Percentiles rank a stretch among this genome's conserved stretches.
Evolutionary conservation across 2,113 vertebrate species (phyloP).

Genomic region (Penelope pileata): DNA sequence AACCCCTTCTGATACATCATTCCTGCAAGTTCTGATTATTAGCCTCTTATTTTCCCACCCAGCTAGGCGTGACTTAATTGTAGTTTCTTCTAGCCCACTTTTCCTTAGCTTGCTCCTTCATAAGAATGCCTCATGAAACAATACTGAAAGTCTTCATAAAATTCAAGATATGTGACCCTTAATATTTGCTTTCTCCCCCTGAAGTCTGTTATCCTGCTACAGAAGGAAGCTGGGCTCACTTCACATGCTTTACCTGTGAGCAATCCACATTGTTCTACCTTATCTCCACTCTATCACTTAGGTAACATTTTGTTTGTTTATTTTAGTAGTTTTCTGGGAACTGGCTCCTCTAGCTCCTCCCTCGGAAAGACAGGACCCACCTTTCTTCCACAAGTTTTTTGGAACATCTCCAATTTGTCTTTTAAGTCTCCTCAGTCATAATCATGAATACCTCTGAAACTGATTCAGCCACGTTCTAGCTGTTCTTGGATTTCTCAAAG

Average conservation of each 20-base stretch:
- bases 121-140: neutral
- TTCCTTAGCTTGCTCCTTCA: neutral
- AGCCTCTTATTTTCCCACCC: neutral
- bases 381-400: neutral
- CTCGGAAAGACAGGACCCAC: neutral
- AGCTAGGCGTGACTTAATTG: neutral
- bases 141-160: neutral
- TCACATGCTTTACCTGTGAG: neutral
- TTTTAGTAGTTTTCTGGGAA: neutral
- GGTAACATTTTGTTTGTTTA: neutral
- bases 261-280: neutral
- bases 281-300: neutral
- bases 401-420: neutral
- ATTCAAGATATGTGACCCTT: neutral
- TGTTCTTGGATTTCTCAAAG: too few relatives aligned
- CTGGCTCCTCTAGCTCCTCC: neutral
- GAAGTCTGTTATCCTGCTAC: neutral
- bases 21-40: neutral
- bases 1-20: neutral
- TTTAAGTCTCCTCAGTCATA: neutral
- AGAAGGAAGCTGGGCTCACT: neutral
- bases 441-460: neutral
- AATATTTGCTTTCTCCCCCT: neutral
- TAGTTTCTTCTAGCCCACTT: neutral
- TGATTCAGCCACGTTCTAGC: neutral